These are phyloP conservation scores for Vulpes lagopus DNA, from an alignment of 2,113 vertebrate genomes.

Conservation along the genomic window DNA sequence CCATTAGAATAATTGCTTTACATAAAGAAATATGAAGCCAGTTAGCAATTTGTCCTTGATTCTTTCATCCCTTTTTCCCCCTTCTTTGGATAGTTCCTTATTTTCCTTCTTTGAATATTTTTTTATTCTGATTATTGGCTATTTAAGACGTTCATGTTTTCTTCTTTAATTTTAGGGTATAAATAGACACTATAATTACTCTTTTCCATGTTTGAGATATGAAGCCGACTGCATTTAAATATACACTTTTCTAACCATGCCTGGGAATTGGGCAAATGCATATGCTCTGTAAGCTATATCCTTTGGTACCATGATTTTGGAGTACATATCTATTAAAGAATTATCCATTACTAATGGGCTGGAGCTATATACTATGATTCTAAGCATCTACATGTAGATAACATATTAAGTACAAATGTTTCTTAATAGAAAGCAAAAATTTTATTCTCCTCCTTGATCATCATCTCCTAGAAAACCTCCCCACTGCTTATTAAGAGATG, in stretches of 20 bases:
- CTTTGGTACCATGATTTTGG: neutral
- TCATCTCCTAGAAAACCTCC: neutral
- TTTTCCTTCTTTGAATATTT: neutral
- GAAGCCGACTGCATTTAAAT: neutral
- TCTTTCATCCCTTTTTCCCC: neutral
- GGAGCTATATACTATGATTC: neutral
- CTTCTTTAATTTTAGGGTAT: neutral
- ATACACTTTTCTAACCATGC: neutral
- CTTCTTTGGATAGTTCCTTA: neutral
- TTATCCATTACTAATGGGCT: neutral
- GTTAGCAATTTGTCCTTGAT: neutral
- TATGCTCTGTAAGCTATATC: neutral
- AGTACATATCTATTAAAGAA: rapidly evolving
- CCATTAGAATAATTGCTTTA: neutral
- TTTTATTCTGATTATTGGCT: neutral
- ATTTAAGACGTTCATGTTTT: neutral
- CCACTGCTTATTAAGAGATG: neutral
- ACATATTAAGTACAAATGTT: neutral
- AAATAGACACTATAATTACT: neutral
- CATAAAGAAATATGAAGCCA: neutral
- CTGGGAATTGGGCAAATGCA: neutral
- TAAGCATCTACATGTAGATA: neutral
- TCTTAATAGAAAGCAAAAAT: neutral
- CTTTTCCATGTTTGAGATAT: neutral
- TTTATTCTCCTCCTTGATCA: neutral